Conservation (phyloP, 92 coral and sea anemone genomes). For the Pocillopora grandis region DNA sequence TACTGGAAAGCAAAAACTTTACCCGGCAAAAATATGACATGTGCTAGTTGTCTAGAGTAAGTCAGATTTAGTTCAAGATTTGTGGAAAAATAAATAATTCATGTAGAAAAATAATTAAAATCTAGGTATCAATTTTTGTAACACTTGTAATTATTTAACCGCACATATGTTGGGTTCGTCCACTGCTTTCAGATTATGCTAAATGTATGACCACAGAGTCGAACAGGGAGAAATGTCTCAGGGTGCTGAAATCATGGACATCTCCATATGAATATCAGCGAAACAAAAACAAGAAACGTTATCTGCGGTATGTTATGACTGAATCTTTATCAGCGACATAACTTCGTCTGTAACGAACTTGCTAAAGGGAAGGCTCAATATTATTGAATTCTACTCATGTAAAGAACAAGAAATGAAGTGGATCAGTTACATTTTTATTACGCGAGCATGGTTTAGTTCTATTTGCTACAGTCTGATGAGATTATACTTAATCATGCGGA, state of each 20-base stretch:
- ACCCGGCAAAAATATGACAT: background rate
- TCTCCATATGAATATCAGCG: background rate
- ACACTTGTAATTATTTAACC: background rate
- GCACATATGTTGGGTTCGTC: background rate
- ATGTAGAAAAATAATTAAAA: background rate
- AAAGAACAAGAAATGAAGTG: background rate
- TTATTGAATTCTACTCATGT: background rate
- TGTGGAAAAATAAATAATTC: constrained; percentile 17
- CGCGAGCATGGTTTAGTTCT: background rate
- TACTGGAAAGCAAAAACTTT: background rate
- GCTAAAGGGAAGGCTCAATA: background rate
- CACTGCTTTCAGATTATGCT: background rate
- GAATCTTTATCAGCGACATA: background rate
- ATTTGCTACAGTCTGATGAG: background rate
- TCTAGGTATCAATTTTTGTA: background rate
- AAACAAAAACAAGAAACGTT: background rate
- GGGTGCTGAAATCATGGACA: background rate
- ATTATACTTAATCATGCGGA: background rate
- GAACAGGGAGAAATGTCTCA: background rate
- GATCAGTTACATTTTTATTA: background rate
- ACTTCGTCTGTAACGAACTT: background rate
- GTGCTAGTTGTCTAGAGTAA: background rate
- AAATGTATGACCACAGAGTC: background rate
- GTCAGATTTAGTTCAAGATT: background rate
- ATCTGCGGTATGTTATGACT: background rate